Base-by-base conservation (phyloP, 2,113 vertebrate species). In the Dicaeum eximium region DNA sequence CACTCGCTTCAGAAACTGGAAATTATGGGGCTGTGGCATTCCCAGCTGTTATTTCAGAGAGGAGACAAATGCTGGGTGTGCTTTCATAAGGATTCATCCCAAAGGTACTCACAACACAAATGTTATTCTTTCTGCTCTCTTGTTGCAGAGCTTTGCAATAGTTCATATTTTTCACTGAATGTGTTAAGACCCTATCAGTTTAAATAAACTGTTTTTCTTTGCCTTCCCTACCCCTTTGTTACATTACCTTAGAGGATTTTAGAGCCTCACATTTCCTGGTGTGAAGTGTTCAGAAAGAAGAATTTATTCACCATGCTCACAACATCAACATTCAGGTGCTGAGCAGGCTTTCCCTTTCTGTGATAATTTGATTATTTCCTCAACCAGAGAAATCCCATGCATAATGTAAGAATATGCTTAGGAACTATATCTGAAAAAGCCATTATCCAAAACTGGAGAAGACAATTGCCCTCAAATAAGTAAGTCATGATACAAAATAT, bases 301-400 rank as follows among this genome's bases (percentile, higher is more conserved):
- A 70, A 53, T 57, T 91, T 90, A 84, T 78, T 87, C 91, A 74
- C 18, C 40, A 8, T 13, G 22, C 35, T 81, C 66, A 27, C 48
- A 86, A 33, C 24, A 31, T 35, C 75, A 83, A 10, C 2, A 10
- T 38, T 91, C 85, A 91, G 38, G 79, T 75, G 48, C 28, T 31
- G 8, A 60, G 24, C 4, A 73, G 77, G 20, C 8, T 57, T 56
- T 35, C 56, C 33, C 30, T 69, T 94, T 62, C 65, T 33, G 13
- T 72, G 70, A 70, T 93, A 71, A 30, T 86, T 50, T 82, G 66
- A 83, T 84, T 93, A 94, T 92, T 96, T 91, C 85, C 66, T 90
- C 66, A 82, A 12, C 2, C 42, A 90, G 15, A 58, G 25, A 83
- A 87, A 88, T 16, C 9, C 8, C 30, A 54, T 7, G 33, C 25